phyloP scores from a whole-genome alignment of 2,113 vertebrate species.

The Pleuronectes platessa region DNA sequence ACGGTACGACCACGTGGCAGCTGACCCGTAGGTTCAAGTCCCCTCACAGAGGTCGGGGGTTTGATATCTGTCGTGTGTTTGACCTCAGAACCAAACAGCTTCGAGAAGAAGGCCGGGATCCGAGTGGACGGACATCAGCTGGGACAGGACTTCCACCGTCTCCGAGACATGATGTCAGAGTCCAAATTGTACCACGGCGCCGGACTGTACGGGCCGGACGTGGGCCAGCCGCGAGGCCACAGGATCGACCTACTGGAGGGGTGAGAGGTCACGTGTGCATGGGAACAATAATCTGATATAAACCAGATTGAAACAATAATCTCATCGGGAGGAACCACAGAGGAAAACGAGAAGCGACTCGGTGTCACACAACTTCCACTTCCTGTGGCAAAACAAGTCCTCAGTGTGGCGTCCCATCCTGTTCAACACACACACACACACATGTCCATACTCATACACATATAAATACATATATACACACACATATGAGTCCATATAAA shows the following conservation, averaged over 20 bases:
- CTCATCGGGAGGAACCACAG: too few species aligned
- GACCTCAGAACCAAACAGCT: constrained; percentile 93
- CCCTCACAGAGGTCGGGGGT: neutral
- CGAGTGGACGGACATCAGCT: constrained; percentile 88
- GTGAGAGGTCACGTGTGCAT: constrained; percentile 73
- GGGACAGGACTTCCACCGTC: constrained; percentile 87
- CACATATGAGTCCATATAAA: too few species aligned
- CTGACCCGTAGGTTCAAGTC: neutral
- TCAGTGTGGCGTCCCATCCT: too few species aligned
- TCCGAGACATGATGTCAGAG: constrained; percentile 84
- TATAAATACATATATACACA: too few species aligned
- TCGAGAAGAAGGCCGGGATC: constrained; percentile 89
- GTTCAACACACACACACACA: too few species aligned
- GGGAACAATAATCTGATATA: too few species aligned
- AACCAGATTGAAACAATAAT: too few species aligned
- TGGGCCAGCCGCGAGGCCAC: constrained; percentile 86
- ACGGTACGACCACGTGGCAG: constrained; percentile 67
- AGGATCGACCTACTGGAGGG: constrained; percentile 82
- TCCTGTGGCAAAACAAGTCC: too few species aligned
- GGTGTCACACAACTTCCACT: too few species aligned
- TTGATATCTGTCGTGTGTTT: neutral
- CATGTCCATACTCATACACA: too few species aligned
- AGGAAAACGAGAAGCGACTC: too few species aligned
- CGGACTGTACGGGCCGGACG: constrained; percentile 89
- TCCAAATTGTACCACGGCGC: constrained; percentile 79